phyloP scores from a whole-genome alignment of 2,797 vertebrate species.

The Melanogrammus aeglefinus region DNA sequence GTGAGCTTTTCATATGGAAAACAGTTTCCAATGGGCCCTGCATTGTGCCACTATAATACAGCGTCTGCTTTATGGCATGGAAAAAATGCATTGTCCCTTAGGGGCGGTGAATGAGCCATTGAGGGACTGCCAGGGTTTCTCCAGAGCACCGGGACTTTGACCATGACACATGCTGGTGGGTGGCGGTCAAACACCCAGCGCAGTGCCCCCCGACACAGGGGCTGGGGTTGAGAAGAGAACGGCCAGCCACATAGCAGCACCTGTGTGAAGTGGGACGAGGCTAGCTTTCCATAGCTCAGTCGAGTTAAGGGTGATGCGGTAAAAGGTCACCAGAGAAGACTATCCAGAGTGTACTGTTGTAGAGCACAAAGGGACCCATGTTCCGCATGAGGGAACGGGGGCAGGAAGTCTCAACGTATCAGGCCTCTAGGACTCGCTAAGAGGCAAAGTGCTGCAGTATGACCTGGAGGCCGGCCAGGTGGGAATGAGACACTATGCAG shows the following conservation, averaged over 20 bases:
- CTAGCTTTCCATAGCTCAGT: slow-evolving; percentile 22
- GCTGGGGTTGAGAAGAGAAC: slow-evolving; percentile 30
- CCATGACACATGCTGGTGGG: slow-evolving; percentile 51
- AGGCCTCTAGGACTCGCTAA: slow-evolving; percentile 42
- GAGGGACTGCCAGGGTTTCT: slow-evolving; percentile 58
- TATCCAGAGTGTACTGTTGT: background rate
- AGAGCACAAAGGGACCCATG: slow-evolving; percentile 40
- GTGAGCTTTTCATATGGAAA: slow-evolving; percentile 74
- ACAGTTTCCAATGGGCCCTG: slow-evolving; percentile 65
- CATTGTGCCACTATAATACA: slow-evolving; percentile 70
- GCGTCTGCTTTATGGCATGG: slow-evolving; percentile 76
- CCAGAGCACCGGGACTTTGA: slow-evolving; percentile 56
- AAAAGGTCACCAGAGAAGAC: slow-evolving; percentile 2
- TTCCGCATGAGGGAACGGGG: slow-evolving; percentile 34
- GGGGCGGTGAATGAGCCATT: slow-evolving; percentile 68
- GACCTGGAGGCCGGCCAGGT: slow-evolving; percentile 64
- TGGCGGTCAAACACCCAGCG: slow-evolving; percentile 48
- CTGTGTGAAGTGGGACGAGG: slow-evolving; percentile 28
- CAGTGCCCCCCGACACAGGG: slow-evolving; percentile 34
- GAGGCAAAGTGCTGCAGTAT: slow-evolving; percentile 63
- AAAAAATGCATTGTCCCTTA: slow-evolving; percentile 73
- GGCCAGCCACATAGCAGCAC: slow-evolving; percentile 16
- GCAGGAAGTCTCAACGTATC: slow-evolving; percentile 37
- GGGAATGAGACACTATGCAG: slow-evolving; percentile 62
- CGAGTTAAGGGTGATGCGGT: slow-evolving; percentile 26